Conservation (phyloP, 2,113 vertebrate genomes). For the Ctenomys sociabilis region DNA sequence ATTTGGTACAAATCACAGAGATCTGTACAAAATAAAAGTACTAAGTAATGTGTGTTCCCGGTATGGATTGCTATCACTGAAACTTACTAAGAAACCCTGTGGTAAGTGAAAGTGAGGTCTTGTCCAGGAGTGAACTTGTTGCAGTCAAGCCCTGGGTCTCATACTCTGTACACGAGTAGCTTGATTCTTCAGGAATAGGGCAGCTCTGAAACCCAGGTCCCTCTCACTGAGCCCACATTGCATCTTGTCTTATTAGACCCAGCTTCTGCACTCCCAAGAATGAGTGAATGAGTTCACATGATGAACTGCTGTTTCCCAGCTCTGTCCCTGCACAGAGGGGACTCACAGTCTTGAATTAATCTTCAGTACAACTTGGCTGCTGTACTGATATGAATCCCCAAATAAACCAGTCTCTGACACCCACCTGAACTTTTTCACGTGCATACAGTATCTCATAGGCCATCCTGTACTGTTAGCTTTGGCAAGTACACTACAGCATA, state of each 20-base stretch:
- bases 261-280: neutral
- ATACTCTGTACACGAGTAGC: accelerated
- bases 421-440: constrained; percentile 91
- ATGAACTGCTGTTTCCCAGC: neutral
- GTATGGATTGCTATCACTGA: neutral
- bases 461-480: constrained; percentile 94
- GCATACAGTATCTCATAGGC: constrained; percentile 90
- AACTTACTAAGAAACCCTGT: neutral
- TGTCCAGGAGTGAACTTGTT: neutral
- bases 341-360: constrained; percentile 60
- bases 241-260: neutral
- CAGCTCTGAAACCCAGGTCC: neutral
- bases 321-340: neutral
- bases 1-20: neutral
- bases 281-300: neutral
- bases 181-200: neutral
- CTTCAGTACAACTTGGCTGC: constrained; percentile 55
- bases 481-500: constrained; percentile 90
- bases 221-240: neutral
- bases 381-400: constrained; percentile 76
- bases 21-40: constrained; percentile 13
- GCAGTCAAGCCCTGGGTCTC: neutral
- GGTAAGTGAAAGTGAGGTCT: neutral
- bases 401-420: constrained; percentile 88
- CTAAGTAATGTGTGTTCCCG: neutral